Conservation (phyloP, 2,888 invertebrate genomes). For the Acronicta aceris region DNA sequence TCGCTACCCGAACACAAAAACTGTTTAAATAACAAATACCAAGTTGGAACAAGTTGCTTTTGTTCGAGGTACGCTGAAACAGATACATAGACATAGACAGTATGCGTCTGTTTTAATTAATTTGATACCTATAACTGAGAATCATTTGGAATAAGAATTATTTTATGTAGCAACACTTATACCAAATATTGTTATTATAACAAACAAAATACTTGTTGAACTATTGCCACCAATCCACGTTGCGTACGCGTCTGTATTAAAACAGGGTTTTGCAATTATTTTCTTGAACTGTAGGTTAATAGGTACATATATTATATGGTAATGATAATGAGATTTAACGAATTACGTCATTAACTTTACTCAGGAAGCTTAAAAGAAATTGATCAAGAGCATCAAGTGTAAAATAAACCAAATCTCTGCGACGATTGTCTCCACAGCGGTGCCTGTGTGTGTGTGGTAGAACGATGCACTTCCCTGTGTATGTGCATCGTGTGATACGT, state of each 20-base stretch:
- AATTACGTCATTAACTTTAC: not conserved
- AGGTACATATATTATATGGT: too few species aligned
- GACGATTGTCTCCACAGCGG: slow-evolving; percentile 4
- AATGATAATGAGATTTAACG: not conserved
- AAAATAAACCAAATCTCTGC: slow-evolving; percentile 16
- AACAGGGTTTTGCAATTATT: too few species aligned
- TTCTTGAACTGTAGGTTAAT: too few species aligned
- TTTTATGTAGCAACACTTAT: too few species aligned
- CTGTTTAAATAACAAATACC: slow-evolving; percentile 12
- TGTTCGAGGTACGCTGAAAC: not conserved
- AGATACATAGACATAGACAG: not conserved
- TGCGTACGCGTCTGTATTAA: too few species aligned
- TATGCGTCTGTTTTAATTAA: slow-evolving; percentile 10
- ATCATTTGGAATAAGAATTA: not conserved
- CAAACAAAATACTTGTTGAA: too few species aligned
- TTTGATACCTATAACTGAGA: not conserved
- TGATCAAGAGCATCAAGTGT: not conserved
- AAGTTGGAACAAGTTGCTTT: slow-evolving; percentile 17
- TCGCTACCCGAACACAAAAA: slow-evolving; percentile 14
- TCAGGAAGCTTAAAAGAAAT: slow-evolving; percentile 1
- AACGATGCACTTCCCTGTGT: not conserved
- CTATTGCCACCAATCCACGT: too few species aligned
- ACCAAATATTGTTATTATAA: too few species aligned
- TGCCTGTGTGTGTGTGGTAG: not conserved
- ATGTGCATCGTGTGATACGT: not conserved